Conservation (phyloP, 2,888 invertebrate species). For the Lissocephala sabroskyi region DNA sequence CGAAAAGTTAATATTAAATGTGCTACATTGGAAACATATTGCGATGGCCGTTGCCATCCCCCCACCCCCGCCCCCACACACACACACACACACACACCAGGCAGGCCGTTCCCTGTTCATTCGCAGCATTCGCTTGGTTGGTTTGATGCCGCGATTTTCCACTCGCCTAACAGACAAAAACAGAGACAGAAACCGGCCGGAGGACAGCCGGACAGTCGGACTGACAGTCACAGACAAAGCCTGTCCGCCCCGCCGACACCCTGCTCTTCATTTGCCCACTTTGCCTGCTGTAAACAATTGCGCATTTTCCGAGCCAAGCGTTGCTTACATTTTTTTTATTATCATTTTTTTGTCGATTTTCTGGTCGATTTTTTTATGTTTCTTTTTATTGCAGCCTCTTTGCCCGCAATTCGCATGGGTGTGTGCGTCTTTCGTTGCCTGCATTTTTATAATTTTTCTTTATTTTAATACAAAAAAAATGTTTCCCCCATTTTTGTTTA, state of each 20-base stretch:
- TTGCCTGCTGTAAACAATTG: conserved; percentile 50
- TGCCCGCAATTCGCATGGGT: not conserved
- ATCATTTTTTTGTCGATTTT: conserved; percentile 9
- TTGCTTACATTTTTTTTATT: conserved; percentile 49
- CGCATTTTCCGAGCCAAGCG: conserved; percentile 60
- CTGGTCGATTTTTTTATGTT: not conserved
- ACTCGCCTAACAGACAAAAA: conserved; percentile 57
- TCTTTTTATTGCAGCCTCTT: not conserved
- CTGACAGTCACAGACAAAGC: conserved; percentile 7
- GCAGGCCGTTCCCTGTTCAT: not conserved
- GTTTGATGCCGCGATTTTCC: conserved; percentile 35
- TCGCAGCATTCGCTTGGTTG: conserved; percentile 6
- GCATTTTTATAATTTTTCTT: conserved; percentile 31
- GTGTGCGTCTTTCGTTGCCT: conserved; percentile 13
- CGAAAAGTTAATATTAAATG: conserved; percentile 63
- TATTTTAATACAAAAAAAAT: too few relatives aligned
- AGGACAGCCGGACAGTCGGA: conserved; percentile 21
- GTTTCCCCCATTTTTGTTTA: conserved; percentile 27
- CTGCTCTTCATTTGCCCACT: not conserved
- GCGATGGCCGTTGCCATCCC: conserved; percentile 41
- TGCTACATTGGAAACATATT: conserved; percentile 62
- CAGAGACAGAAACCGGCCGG: too few relatives aligned
- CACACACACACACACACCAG: too few relatives aligned
- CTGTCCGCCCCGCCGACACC: conserved; percentile 16
- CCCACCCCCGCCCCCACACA: conserved; percentile 2